Evolutionary conservation across 2,113 vertebrate species (phyloP), one percentile per base, ranked within the genome.

Genomic region (Pyxicephalus adspersus): DNA sequence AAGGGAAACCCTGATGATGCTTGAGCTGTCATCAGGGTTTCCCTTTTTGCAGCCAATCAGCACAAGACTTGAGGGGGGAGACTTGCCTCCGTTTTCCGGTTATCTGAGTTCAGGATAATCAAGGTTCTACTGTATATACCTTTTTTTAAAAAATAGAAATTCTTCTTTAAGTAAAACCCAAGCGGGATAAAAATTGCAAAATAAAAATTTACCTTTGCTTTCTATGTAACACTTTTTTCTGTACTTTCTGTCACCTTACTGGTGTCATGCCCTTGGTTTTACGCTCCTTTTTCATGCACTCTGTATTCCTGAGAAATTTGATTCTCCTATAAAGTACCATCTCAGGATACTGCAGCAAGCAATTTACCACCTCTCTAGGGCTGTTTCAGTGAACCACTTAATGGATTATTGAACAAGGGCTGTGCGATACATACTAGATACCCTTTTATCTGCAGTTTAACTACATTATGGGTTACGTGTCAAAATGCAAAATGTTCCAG

Each of bases 321-420:
- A 65, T 65, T 72, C 67, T 73, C n/a, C 15, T 38, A 29, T 81
- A 31, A 22, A 64, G 19, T 64, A 31, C 17, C n/a, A 25, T 70
- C 34, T 45, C 18, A 6, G 23, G 29, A 58, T 61, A 26, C n/a
- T 9, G 45, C 18, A 6, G 25, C 51, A 67, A 34, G 31, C 67
- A 63, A 60, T 29, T 61, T 67, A 38, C 23, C 77, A 80, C 55
- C 54, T 70, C 66, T 80, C 55, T 22, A 22, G 65, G 55, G 66
- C 55, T 63, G 18, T 50, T 64, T 20, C 57, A 51, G 55, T 50
- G 50, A 60, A 50, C 17, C 5, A 45, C 57, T 64, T 66, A 54
- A 55, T 52, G 61, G 52, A 67, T 67, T 78, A 67, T 78, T 67
- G 26, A 78, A 23, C 8, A 16, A 9, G 16, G 38, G 7, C 63